Percentiles rank a stretch among this genome's conserved stretches.
Evolutionary conservation across 2,113 vertebrate genomes (phyloP).

Genomic region (Melanocharis versteri): DNA sequence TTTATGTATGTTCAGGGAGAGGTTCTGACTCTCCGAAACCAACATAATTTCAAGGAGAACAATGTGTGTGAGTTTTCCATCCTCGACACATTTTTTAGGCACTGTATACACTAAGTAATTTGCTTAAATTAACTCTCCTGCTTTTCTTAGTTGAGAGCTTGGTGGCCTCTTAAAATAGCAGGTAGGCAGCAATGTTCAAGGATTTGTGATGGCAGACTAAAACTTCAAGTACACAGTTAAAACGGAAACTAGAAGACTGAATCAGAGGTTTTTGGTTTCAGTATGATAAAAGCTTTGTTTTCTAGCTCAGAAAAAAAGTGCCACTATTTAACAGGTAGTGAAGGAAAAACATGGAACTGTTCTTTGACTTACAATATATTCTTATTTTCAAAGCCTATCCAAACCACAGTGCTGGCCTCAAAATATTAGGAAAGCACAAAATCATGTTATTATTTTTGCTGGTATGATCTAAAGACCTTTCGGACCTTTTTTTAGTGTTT

Average conservation of each 20-base stretch:
- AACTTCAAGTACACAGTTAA: background rate
- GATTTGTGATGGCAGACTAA: background rate
- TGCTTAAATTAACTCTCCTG: background rate
- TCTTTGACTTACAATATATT: background rate
- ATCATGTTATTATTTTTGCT: background rate
- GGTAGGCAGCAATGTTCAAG: background rate
- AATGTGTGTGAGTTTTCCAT: background rate
- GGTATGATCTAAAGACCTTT: background rate
- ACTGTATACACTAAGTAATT: background rate
- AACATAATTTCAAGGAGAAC: background rate
- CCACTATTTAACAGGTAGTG: background rate
- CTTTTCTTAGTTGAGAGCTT: background rate
- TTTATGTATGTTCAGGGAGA: background rate
- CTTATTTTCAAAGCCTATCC: background rate
- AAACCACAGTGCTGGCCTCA: background rate
- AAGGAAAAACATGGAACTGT: background rate
- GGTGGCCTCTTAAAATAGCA: background rate
- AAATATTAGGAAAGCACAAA: background rate
- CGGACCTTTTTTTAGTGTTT: background rate
- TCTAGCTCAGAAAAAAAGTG: background rate
- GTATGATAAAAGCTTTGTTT: background rate
- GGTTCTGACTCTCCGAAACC: background rate
- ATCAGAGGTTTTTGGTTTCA: background rate
- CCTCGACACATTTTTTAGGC: background rate
- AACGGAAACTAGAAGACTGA: background rate